phyloP scores from a whole-genome alignment of 2,113 vertebrate species.

The Ochotona princeps region DNA sequence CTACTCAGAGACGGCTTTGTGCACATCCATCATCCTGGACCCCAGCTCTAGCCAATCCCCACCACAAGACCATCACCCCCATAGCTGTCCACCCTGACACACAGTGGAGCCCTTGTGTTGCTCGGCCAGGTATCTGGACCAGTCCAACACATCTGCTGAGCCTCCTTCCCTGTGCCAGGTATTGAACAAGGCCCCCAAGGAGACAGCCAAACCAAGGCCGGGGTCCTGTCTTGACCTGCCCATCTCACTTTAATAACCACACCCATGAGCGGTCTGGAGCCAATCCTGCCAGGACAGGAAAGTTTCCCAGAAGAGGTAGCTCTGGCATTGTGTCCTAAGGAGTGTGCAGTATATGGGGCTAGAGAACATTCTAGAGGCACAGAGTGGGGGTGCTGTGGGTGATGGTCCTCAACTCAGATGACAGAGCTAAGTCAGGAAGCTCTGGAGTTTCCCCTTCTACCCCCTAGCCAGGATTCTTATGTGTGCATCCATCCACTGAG shows the following conservation, averaged over 20 bases:
- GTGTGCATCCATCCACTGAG: not conserved
- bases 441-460: not conserved
- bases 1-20: conserved; percentile 71
- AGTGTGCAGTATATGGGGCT: not conserved
- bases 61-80: not conserved
- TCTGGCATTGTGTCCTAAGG: rapidly evolving
- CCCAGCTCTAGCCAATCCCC: not conserved
- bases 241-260: not conserved
- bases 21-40: not conserved
- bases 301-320: not conserved
- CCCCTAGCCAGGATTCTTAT: not conserved
- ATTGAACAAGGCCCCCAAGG: not conserved
- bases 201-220: not conserved
- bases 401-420: not conserved
- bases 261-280: too few species aligned
- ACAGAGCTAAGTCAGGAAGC: too few species aligned
- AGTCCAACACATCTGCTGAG: not conserved
- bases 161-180: not conserved
- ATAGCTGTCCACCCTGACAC: not conserved
- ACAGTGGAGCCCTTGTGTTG: conserved; percentile 65
- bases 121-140: not conserved
- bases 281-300: not conserved
- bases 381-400: not conserved
- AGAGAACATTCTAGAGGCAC: not conserved
- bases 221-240: not conserved